phyloP scores from a whole-genome alignment of 2,888 invertebrate species.

The Hirtodrosophila trivittata region DNA sequence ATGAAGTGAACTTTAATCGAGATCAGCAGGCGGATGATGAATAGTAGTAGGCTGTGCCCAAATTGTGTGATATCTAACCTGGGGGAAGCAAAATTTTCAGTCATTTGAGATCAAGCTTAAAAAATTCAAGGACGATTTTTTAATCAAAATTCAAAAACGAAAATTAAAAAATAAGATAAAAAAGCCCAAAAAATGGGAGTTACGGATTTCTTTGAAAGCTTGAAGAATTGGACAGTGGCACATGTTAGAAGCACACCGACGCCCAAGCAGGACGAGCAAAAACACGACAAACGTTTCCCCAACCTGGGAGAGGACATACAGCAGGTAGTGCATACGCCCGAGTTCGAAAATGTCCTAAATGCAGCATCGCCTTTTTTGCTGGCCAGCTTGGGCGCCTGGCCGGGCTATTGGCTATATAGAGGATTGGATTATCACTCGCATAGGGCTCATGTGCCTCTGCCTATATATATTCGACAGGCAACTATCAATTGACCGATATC shows the following conservation, averaged over 20 bases:
- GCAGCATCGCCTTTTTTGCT: constrained; percentile 61
- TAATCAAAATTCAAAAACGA: neutral
- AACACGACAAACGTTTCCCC: neutral
- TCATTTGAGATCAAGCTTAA: neutral
- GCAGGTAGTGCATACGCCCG: constrained; percentile 50
- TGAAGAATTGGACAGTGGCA: constrained; percentile 35
- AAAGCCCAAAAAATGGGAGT: constrained; percentile 54
- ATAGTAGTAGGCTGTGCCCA: constrained; percentile 28
- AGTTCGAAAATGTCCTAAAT: constrained; percentile 49
- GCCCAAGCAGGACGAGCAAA: constrained; percentile 4
- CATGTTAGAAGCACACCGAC: neutral
- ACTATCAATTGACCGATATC: neutral
- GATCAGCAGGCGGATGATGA: neutral
- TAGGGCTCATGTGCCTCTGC: constrained; percentile 54
- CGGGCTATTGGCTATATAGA: constrained; percentile 68
- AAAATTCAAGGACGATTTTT: neutral
- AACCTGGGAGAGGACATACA: constrained; percentile 69
- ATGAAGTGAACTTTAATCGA: constrained; percentile 24
- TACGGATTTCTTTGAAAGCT: constrained; percentile 8
- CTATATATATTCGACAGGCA: constrained; percentile 69
- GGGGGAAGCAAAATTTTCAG: neutral
- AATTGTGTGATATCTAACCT: neutral
- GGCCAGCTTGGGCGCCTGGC: constrained; percentile 69
- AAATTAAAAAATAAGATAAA: constrained; percentile 6
- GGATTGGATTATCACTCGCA: constrained; percentile 68